Conservation (phyloP, 2,797 vertebrate genomes). For the Chelon auratus region DNA sequence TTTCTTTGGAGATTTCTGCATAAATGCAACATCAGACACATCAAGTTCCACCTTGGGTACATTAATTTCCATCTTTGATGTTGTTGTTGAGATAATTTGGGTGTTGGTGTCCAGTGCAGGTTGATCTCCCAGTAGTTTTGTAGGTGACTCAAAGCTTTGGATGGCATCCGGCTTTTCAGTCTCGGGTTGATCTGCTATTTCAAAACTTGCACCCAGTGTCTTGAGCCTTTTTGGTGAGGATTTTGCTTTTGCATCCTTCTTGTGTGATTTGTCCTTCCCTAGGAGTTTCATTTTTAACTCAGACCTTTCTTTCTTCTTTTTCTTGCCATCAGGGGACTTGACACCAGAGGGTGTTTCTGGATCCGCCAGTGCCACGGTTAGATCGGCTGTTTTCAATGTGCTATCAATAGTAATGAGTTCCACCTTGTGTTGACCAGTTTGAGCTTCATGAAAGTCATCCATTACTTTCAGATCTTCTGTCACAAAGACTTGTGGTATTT, state of each 20-base stretch:
- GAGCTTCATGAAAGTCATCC: conserved; percentile 57
- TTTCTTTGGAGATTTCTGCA: conserved; percentile 66
- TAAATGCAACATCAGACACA: conserved; percentile 56
- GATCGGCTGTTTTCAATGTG: conserved; percentile 81
- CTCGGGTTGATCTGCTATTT: conserved; percentile 61
- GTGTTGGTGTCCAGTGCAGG: conserved; percentile 43
- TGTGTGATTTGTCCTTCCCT: conserved; percentile 78
- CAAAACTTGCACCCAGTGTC: conserved; percentile 76
- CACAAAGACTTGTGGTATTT: conserved; percentile 57
- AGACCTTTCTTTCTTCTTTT: conserved; percentile 79
- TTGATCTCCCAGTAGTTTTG: conserved; percentile 51
- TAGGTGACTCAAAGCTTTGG: conserved; percentile 51
- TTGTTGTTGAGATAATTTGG: conserved; percentile 43
- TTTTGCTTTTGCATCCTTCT: conserved; percentile 67
- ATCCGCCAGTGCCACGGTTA: conserved; percentile 68
- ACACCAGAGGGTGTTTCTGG: conserved; percentile 44
- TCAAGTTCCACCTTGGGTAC: conserved; percentile 72
- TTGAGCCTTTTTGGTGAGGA: conserved; percentile 75
- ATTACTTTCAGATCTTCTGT: conserved; percentile 51
- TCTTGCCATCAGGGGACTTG: conserved; percentile 73
- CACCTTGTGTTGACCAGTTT: conserved; percentile 79
- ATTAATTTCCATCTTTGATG: conserved; percentile 51
- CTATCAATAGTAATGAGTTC: conserved; percentile 80
- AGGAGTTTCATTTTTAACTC: conserved; percentile 82
- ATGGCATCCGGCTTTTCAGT: conserved; percentile 46